A percentile compares a stretch with the other conserved stretches of the same genome.
These are phyloP conservation scores for Caprella mutica DNA, from an alignment of 2,888 invertebrate species.

Conservation along the genomic window DNA sequence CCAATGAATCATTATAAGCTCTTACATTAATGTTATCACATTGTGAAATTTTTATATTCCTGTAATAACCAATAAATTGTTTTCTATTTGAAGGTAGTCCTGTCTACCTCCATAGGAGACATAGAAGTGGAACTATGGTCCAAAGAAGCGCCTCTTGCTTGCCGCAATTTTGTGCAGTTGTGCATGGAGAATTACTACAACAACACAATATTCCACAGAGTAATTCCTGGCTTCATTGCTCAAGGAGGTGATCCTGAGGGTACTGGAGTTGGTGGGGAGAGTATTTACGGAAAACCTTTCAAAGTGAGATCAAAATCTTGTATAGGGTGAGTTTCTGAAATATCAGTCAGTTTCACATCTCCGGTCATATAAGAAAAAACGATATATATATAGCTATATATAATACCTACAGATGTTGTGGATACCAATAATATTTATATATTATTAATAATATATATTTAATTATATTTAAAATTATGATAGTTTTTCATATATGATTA, in stretches of 20 bases:
- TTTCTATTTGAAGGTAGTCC: constrained; percentile 57
- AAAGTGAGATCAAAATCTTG: too few relatives aligned
- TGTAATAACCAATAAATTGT: constrained; percentile 1
- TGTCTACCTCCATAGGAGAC: constrained; percentile 87
- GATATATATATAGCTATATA: too few relatives aligned
- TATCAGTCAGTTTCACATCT: too few relatives aligned
- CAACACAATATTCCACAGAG: constrained; percentile 80
- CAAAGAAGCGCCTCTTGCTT: constrained; percentile 89
- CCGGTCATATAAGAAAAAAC: too few relatives aligned
- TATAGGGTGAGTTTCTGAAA: too few relatives aligned
- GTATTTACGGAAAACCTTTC: constrained; percentile 86
- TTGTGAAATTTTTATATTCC: neutral
- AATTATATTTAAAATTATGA: too few relatives aligned
- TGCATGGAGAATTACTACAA: constrained; percentile 94
- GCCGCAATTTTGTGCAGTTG: constrained; percentile 84
- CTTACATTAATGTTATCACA: neutral
- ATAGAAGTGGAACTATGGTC: constrained; percentile 97
- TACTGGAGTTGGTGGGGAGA: constrained; percentile 85
- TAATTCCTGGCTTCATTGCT: constrained; percentile 87
- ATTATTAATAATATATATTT: too few relatives aligned
- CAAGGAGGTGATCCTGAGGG: constrained; percentile 96
- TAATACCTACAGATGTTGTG: too few relatives aligned
- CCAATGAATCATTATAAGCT: too few relatives aligned
- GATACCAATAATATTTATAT: too few relatives aligned
- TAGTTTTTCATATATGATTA: too few relatives aligned